Conservation (phyloP, 2,113 vertebrate genomes). For the Lethenteron reissneri region DNA sequence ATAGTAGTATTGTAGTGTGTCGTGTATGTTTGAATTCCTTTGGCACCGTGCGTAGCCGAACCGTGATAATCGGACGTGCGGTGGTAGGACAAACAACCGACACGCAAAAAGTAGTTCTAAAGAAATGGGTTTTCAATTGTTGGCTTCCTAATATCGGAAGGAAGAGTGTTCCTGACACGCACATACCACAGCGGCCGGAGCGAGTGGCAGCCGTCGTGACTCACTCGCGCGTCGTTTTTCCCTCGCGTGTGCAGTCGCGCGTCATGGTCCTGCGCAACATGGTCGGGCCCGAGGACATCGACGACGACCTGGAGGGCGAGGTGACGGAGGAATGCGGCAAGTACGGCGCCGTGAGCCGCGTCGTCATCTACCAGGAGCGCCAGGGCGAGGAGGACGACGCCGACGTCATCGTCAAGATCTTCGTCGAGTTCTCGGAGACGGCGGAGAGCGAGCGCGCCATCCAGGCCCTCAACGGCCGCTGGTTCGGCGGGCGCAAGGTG, state of each 20-base stretch:
- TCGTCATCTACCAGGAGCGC: conserved; percentile 5
- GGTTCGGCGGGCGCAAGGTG: conserved; percentile 1
- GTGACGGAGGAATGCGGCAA: conserved; percentile 1
- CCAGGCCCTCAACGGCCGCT: background rate
- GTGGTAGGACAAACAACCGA: too few relatives aligned
- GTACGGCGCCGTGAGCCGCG: background rate
- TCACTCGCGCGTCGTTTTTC: too few relatives aligned
- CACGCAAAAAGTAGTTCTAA: too few relatives aligned
- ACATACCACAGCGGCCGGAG: too few relatives aligned
- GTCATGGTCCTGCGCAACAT: conserved; percentile 2
- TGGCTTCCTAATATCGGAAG: too few relatives aligned
- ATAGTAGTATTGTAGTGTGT: too few relatives aligned
- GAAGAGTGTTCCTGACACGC: too few relatives aligned
- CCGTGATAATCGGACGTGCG: too few relatives aligned
- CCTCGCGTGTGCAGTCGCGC: background rate
- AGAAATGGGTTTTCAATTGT: too few relatives aligned
- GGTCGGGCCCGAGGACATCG: background rate
- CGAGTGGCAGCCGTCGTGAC: too few relatives aligned
- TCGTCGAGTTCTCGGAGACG: background rate
- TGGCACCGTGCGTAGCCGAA: too few relatives aligned
- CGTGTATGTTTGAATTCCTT: too few relatives aligned
- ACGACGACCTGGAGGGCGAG: conserved; percentile 2
- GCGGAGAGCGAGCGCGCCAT: background rate
- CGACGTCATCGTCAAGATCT: background rate
- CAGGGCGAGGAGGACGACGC: conserved; percentile 3